Percentiles rank a stretch among this genome's conserved stretches.
Conservation (phyloP, 2,888 invertebrate species). For the Rhingia rostrata region DNA sequence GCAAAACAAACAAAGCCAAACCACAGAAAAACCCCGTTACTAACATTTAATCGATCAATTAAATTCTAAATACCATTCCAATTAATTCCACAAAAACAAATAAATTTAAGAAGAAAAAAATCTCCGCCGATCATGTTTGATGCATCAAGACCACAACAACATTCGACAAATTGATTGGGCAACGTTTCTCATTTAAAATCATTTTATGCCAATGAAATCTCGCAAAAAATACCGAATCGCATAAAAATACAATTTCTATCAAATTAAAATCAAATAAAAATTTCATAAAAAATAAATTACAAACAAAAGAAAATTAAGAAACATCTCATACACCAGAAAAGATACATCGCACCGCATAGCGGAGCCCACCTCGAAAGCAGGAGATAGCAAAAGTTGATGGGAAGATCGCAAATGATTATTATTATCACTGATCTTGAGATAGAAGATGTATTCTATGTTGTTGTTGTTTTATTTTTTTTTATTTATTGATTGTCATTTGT, state of each 20-base stretch:
- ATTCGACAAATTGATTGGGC: conserved; percentile 21
- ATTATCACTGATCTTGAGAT: conserved; percentile 20
- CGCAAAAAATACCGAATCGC: conserved; percentile 16
- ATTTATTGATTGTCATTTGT: conserved; percentile 4
- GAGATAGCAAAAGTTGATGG: conserved; percentile 21
- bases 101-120: conserved; percentile 12
- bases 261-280: conserved; percentile 23
- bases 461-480: conserved; percentile 17
- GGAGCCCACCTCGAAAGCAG: conserved; percentile 30
- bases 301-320: conserved; percentile 14
- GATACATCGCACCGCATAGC: neutral
- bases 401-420: conserved; percentile 46
- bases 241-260: conserved; percentile 22
- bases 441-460: conserved; percentile 9
- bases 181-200: conserved; percentile 38
- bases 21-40: conserved; percentile 7
- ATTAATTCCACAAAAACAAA: conserved; percentile 18
- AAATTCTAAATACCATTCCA: conserved; percentile 18
- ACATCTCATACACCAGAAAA: conserved; percentile 12
- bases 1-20: neutral
- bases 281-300: neutral
- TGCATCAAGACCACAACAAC: neutral
- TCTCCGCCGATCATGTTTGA: neutral
- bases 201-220: conserved; percentile 42
- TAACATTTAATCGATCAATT: conserved; percentile 36